phyloP scores from a whole-genome alignment of 64 coral and sea anemone species.

The Pocillopora damicornis region DNA sequence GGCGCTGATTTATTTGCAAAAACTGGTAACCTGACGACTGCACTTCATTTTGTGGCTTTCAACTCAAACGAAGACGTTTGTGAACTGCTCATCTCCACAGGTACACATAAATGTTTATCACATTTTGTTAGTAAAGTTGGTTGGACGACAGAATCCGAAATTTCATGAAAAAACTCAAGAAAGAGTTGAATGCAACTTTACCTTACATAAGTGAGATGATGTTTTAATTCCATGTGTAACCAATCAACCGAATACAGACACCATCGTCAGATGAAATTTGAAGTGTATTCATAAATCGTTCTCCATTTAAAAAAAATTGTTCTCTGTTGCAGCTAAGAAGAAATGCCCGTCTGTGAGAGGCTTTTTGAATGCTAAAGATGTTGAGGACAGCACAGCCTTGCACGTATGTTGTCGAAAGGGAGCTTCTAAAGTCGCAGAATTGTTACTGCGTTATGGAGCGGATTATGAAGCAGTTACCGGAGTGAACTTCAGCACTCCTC shows the following conservation, averaged over 20 bases:
- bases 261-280: no score
- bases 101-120: neutral
- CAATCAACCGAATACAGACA: no score
- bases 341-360: neutral
- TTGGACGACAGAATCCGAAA: no score
- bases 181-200: no score
- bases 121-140: no score
- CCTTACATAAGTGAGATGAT: no score
- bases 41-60: conserved; percentile 24
- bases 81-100: conserved; percentile 43
- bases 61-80: conserved; percentile 5
- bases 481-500: neutral
- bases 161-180: no score
- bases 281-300: no score
- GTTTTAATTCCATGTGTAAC: no score
- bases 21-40: conserved; percentile 19
- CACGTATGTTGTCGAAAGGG: conserved; percentile 26
- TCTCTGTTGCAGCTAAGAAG: conserved; percentile 18
- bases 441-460: conserved; percentile 33
- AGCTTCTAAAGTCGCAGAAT: neutral
- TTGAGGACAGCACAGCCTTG: conserved; percentile 26
- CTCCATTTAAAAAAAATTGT: no score
- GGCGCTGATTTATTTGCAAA: conserved; percentile 26
- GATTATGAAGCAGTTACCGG: conserved; percentile 7
- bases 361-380: conserved; percentile 31